These are phyloP conservation scores for Centroberyx gerrardi DNA, from an alignment of 2,797 vertebrate species.

Conservation along the genomic window DNA sequence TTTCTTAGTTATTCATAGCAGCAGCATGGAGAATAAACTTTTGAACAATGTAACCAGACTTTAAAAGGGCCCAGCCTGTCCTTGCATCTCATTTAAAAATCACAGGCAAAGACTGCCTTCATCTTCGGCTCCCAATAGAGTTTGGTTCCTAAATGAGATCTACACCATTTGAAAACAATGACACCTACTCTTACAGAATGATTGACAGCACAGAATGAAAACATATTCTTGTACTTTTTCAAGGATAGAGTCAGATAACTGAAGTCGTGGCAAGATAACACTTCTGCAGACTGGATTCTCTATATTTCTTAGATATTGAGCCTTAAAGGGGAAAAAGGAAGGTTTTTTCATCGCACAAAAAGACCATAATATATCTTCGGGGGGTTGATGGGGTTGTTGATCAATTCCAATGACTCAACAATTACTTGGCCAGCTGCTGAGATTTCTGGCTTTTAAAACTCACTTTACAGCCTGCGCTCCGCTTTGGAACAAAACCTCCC, in stretches of 20 bases:
- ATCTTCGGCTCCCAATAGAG: no score
- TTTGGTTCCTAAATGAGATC: not conserved
- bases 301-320: not conserved
- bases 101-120: not conserved
- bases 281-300: not conserved
- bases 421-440: no score
- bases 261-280: not conserved
- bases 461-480: no score
- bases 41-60: not conserved
- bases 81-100: not conserved
- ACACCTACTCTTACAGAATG: not conserved
- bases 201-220: not conserved
- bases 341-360: no score
- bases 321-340: no score
- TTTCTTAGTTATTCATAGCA: constrained; percentile 7
- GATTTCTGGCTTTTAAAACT: no score
- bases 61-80: not conserved
- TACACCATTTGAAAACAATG: not conserved
- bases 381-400: no score
- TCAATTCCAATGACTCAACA: no score
- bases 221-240: not conserved
- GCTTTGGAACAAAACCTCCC: no score
- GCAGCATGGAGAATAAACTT: not conserved
- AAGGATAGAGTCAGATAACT: not conserved
- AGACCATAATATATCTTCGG: no score